Percentiles rank a stretch among this genome's conserved stretches.
These are phyloP conservation scores for Halichoerus grypus DNA, from an alignment of 2,113 vertebrate species.

Conservation along the genomic window DNA sequence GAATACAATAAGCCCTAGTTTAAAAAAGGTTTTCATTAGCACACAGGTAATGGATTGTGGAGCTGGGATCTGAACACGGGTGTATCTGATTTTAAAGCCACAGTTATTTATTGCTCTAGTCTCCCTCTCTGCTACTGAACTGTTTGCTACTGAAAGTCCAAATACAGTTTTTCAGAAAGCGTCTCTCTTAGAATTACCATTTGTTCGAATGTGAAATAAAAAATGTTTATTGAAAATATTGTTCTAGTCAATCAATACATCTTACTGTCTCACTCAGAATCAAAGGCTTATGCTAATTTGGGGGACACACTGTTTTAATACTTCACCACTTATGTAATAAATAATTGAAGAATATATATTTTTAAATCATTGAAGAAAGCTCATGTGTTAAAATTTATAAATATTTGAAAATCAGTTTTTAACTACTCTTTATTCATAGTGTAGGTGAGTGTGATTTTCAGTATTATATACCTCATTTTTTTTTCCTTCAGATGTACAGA, in stretches of 20 bases:
- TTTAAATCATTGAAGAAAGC: not conserved
- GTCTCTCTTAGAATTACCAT: not conserved
- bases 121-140: not conserved
- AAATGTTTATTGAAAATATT: not conserved
- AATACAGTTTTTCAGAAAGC: not conserved
- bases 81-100: not conserved
- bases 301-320: not conserved
- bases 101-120: not conserved
- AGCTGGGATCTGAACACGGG: not conserved
- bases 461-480: not conserved
- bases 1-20: not conserved
- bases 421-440: not conserved
- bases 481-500: not conserved
- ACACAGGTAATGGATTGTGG: not conserved
- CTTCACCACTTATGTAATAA: not conserved
- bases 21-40: not conserved
- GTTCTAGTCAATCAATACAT: not conserved
- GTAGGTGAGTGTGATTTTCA: not conserved
- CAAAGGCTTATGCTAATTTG: not conserved
- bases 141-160: not conserved
- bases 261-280: not conserved
- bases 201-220: not conserved
- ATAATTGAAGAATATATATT: not conserved
- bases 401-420: constrained; percentile 18
- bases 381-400: not conserved